Percentiles rank a stretch among this genome's conserved stretches.
Evolutionary conservation across 1,140 invertebrate species (phyloP).

Genomic region (Megathymus violae): DNA sequence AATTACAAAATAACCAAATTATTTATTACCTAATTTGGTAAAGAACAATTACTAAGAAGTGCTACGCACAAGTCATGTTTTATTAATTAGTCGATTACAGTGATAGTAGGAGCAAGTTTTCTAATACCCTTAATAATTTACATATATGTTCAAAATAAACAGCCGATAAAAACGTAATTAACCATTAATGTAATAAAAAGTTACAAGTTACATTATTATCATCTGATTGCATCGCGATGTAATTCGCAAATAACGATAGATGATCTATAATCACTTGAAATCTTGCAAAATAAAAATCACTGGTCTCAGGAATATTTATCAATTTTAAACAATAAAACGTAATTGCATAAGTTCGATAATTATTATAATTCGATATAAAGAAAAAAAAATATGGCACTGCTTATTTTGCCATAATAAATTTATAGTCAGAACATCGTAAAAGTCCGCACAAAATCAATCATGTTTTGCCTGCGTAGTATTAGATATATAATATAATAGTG

Average conservation of each 20-base stretch:
- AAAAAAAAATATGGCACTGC: neutral
- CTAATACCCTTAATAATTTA: constrained; percentile 23
- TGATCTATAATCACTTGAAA: too few relatives aligned
- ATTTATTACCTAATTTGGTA: constrained; percentile 75
- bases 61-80: constrained; percentile 56
- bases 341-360: too few relatives aligned
- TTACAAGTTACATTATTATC: neutral
- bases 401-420: neutral
- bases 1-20: constrained; percentile 73
- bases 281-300: too few relatives aligned
- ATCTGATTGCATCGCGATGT: neutral
- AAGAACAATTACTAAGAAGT: constrained; percentile 61
- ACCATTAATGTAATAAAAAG: neutral
- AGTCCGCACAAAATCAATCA: neutral
- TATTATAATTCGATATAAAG: too few relatives aligned
- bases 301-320: too few relatives aligned
- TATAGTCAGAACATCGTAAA: too few relatives aligned
- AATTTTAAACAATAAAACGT: too few relatives aligned
- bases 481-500: neutral
- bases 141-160: neutral
- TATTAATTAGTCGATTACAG: constrained; percentile 26
- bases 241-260: neutral
- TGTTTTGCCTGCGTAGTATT: neutral
- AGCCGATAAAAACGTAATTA: neutral
- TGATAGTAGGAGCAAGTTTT: constrained; percentile 22